Evolutionary conservation across 2,797 vertebrate species (phyloP).

Genomic region (Danio choprae): DNA sequence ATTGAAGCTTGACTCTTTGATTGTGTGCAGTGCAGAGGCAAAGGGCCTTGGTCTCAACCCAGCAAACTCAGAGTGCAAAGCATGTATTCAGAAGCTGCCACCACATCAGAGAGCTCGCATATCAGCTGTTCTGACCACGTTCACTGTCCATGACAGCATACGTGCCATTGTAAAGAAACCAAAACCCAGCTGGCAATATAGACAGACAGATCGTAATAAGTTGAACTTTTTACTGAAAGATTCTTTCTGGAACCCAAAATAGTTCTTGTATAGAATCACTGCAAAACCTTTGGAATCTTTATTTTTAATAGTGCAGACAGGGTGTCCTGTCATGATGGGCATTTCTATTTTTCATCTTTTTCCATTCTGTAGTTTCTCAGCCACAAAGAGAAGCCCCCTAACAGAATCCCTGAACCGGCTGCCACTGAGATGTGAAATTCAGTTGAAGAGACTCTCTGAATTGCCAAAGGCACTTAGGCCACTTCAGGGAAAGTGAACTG

Average conservation of each 20-base stretch:
- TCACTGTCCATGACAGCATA: constrained; percentile 7
- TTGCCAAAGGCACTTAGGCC: constrained; percentile 51
- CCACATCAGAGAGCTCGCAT: constrained; percentile 17
- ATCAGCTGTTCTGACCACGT: background rate
- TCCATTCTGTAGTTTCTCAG: constrained; percentile 32
- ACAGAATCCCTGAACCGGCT: constrained; percentile 36
- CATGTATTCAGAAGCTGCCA: constrained; percentile 6
- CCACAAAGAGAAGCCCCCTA: constrained; percentile 3
- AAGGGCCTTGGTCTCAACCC: constrained; percentile 32
- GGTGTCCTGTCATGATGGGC: constrained; percentile 62
- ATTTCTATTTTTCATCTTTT: constrained; percentile 47
- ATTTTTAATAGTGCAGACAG: constrained; percentile 20
- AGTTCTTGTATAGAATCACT: no score
- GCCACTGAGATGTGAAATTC: constrained; percentile 41
- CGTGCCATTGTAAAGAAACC: constrained; percentile 1
- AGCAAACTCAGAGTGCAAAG: constrained; percentile 24
- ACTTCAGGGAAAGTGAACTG: constrained; percentile 48
- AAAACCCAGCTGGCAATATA: background rate
- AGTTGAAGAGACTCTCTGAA: constrained; percentile 53
- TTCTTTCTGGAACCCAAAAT: no score
- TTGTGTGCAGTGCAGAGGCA: constrained; percentile 1
- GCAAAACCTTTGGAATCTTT: no score
- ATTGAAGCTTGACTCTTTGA: constrained; percentile 35
- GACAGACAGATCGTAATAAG: background rate
- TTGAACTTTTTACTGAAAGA: no score